phyloP scores from a whole-genome alignment of 1,140 invertebrate species.

The Chelonus insularis region DNA sequence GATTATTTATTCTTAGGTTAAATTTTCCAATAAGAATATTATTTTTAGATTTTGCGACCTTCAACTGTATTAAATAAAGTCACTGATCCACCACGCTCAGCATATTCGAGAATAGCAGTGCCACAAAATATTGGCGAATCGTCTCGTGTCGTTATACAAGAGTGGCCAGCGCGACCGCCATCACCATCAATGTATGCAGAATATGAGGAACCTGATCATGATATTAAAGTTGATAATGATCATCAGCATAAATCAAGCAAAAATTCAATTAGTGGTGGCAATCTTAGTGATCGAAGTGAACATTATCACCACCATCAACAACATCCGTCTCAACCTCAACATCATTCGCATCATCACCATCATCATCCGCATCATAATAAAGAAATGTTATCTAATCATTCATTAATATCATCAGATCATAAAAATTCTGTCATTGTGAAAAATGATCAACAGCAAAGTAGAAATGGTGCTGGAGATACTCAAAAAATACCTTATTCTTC shows the following conservation, averaged over 20 bases:
- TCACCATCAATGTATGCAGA: conserved; percentile 63
- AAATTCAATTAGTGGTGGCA: conserved; percentile 45
- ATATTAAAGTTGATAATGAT: conserved; percentile 58
- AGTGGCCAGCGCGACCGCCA: conserved; percentile 34
- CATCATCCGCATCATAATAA: not conserved
- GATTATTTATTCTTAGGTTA: too few relatives aligned
- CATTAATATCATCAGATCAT: conserved; percentile 66
- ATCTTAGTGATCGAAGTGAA: conserved; percentile 46
- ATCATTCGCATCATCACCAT: too few relatives aligned
- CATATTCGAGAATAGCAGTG: conserved; percentile 62
- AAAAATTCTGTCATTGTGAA: conserved; percentile 80
- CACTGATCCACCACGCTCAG: conserved; percentile 64
- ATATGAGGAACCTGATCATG: too few relatives aligned
- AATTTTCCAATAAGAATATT: not conserved
- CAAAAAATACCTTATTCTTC: conserved; percentile 67
- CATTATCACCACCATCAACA: conserved; percentile 51
- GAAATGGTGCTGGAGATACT: too few relatives aligned
- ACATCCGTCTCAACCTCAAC: too few relatives aligned
- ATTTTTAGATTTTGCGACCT: conserved; percentile 51
- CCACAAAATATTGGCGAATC: too few relatives aligned
- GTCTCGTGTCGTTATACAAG: too few relatives aligned
- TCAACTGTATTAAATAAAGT: conserved; percentile 61
- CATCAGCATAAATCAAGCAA: conserved; percentile 39
- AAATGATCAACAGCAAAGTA: conserved; percentile 66
- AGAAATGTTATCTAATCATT: too few relatives aligned